Conservation (phyloP, 2,113 vertebrate genomes). For the Amblyornis subalaris region DNA sequence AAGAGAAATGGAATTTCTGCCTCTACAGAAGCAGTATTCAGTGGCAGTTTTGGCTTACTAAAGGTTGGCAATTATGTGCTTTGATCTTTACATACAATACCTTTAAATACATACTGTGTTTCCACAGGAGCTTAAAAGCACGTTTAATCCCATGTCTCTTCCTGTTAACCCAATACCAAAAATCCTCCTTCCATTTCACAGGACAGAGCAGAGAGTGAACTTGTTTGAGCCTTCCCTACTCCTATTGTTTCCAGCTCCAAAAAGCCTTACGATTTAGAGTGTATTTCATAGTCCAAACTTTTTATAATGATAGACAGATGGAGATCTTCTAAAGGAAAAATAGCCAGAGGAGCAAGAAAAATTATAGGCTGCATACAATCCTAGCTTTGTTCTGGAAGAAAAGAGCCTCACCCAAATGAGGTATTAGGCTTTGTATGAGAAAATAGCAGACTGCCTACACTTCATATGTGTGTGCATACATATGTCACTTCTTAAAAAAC, state of each 20-base stretch:
- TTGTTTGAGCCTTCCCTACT: background rate
- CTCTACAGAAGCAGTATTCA: background rate
- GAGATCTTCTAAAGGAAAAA: background rate
- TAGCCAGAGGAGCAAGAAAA: background rate
- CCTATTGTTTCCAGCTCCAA: background rate
- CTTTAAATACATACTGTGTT: background rate
- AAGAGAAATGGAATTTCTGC: background rate
- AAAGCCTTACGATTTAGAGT: background rate
- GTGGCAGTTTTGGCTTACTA: background rate
- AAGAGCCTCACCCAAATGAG: background rate
- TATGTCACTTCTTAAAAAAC: background rate
- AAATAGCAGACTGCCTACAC: background rate
- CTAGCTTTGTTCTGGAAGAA: constrained; percentile 1
- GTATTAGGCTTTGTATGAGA: background rate
- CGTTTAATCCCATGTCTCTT: background rate
- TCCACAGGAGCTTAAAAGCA: background rate
- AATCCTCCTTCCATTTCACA: background rate
- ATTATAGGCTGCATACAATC: background rate
- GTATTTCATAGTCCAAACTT: background rate
- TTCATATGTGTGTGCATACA: background rate
- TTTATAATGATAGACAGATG: background rate
- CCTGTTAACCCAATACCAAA: background rate
- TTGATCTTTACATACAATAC: background rate
- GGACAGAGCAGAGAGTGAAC: background rate
- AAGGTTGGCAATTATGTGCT: background rate